phyloP scores from a whole-genome alignment of 2,888 invertebrate species.

The Ornithoptera priamus region DNA sequence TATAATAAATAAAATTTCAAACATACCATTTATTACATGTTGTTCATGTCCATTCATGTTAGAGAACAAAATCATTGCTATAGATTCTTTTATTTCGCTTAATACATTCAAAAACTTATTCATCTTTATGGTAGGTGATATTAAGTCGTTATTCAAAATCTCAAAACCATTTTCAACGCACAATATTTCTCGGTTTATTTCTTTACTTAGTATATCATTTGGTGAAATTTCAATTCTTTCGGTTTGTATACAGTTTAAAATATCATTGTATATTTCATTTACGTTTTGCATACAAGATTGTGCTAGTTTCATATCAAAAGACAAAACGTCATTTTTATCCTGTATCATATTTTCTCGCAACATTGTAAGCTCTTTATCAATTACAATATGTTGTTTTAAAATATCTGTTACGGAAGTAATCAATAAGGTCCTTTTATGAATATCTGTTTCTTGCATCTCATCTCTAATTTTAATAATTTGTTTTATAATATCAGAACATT shows the following conservation, averaged over 20 bases:
- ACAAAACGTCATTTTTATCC: slow-evolving; percentile 51
- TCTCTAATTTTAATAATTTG: slow-evolving; percentile 37
- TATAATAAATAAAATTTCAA: neutral
- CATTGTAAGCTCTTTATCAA: slow-evolving; percentile 55
- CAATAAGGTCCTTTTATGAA: slow-evolving; percentile 42
- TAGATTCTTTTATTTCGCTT: slow-evolving; percentile 52
- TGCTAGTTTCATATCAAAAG: slow-evolving; percentile 56
- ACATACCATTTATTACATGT: slow-evolving; percentile 52
- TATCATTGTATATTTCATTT: slow-evolving; percentile 60
- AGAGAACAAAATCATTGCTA: slow-evolving; percentile 46
- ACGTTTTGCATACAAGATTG: slow-evolving; percentile 62
- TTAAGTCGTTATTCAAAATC: slow-evolving; percentile 49
- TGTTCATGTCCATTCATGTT: slow-evolving; percentile 40
- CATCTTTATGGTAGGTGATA: slow-evolving; percentile 37
- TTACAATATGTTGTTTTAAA: slow-evolving; percentile 54
- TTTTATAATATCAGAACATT: slow-evolving; percentile 56
- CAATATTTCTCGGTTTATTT: slow-evolving; percentile 61
- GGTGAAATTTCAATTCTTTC: slow-evolving; percentile 43
- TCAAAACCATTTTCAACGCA: slow-evolving; percentile 57
- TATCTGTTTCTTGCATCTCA: slow-evolving; percentile 34
- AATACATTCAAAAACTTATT: slow-evolving; percentile 52
- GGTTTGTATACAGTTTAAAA: slow-evolving; percentile 51
- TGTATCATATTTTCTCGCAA: slow-evolving; percentile 58
- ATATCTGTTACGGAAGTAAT: slow-evolving; percentile 55
- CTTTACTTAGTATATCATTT: slow-evolving; percentile 54